Evolutionary conservation across 2,797 vertebrate species (phyloP), one percentile per base, ranked within the genome.

Genomic region (Enteromius trimaculatus): DNA sequence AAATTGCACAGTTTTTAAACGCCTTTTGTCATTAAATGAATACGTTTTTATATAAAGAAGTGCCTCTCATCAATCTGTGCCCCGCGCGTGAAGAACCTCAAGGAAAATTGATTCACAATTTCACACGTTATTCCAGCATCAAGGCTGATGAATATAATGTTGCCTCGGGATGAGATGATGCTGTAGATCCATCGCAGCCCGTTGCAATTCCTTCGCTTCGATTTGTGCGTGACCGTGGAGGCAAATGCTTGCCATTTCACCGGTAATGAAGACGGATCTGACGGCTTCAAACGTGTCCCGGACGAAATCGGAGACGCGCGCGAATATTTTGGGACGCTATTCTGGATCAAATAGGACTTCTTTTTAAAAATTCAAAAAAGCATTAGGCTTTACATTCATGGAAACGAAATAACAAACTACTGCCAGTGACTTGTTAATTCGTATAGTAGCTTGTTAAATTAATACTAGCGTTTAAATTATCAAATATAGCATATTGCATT

Each of bases 11-110:
- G 94, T 95, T 94, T 94, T 91, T 93, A 90, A 80, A 80, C 92
- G 92, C 93, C 93, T 91, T 94, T 94, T 94, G 92, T 95, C 93
- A 95, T 95, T 95, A 95, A 95, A 92, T 88, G 89, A 92, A 92
- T 90, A 93, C 92, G 91, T 94, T 94, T 86, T 87, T 88, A 84
- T 93, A 94, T 76, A 86, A 89, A 65, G 53, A 83, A 49, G 21
- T 69, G 75, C 31, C 21, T 78, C 65, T 71, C 64, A 0, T 78
- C 29, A 70, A 58, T 83, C 51, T 47, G 6, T 78, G 81, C 9
- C 60, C 44, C 9, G 49, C 42, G 39, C 10, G 44, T 21, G 34
- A 65, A 55, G 72, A 66, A 66, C 10, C 44, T 65, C 19, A 39
- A 66, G 60, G 75, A 39, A 82, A 55, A 76, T 13, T 31, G 42